phyloP scores from a whole-genome alignment of 1,140 invertebrate species.

The Heliconius hermathena region DNA sequence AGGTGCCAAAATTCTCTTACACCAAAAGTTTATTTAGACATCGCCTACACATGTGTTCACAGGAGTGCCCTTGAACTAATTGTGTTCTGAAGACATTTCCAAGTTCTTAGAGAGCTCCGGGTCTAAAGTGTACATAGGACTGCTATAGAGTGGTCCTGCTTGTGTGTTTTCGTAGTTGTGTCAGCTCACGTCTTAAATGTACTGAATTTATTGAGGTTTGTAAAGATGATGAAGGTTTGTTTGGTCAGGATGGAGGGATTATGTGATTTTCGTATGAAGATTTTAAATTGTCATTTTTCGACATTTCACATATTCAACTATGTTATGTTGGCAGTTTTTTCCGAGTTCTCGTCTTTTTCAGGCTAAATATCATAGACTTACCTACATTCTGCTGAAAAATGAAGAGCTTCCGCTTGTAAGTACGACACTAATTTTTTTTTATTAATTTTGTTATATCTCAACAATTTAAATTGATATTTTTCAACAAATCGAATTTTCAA shows the following conservation, averaged over 20 bases:
- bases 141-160: background rate
- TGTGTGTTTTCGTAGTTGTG: background rate
- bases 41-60: background rate
- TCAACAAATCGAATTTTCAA: too few species aligned
- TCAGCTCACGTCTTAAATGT: background rate
- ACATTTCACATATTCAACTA: too few species aligned
- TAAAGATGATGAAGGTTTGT: background rate
- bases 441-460: too few species aligned
- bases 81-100: background rate
- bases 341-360: too few species aligned
- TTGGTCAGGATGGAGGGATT: background rate
- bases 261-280: background rate
- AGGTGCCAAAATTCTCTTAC: too few species aligned
- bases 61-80: conserved; percentile 9
- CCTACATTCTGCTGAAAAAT: too few species aligned
- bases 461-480: too few species aligned
- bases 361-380: too few species aligned
- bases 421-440: too few species aligned
- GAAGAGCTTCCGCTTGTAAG: too few species aligned
- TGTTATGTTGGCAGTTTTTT: too few species aligned
- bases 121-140: background rate
- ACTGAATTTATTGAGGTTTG: background rate
- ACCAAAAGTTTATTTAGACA: background rate
- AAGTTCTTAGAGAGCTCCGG: background rate
- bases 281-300: too few species aligned